Conservation (phyloP, 2,888 invertebrate genomes). For the Torymus texanus region DNA sequence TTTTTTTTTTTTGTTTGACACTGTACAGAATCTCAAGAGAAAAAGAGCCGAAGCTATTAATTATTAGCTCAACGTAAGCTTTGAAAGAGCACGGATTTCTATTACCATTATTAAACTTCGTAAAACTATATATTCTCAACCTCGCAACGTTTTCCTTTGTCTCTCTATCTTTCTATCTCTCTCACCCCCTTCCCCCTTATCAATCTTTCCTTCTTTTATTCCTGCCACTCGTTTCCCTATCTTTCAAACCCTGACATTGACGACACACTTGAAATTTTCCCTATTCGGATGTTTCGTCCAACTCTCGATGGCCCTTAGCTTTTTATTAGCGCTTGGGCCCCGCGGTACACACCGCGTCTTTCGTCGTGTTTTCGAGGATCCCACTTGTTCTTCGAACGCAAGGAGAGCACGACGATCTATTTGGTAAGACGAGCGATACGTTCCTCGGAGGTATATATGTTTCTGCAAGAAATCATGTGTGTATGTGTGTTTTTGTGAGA, state of each 20-base stretch:
- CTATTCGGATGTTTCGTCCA: background rate
- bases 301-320: background rate
- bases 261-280: background rate
- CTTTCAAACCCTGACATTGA: too few species aligned
- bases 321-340: too few species aligned
- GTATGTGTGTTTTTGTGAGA: slow-evolving; percentile 26
- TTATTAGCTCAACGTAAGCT: slow-evolving; percentile 30
- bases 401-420: slow-evolving; percentile 60
- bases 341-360: background rate
- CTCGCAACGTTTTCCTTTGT: slow-evolving; percentile 15
- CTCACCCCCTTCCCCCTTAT: background rate
- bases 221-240: background rate
- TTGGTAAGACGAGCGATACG: slow-evolving; percentile 66
- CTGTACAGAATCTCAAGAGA: slow-evolving; percentile 52
- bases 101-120: slow-evolving; percentile 42
- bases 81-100: slow-evolving; percentile 44
- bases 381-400: background rate
- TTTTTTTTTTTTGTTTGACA: background rate
- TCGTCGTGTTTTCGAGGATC: background rate
- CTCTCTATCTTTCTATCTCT: slow-evolving; percentile 4
- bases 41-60: slow-evolving; percentile 46
- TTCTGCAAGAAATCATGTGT: slow-evolving; percentile 66
- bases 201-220: background rate
- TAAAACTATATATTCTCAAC: slow-evolving; percentile 52
- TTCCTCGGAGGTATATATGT: slow-evolving; percentile 61